phyloP scores from a whole-genome alignment of 2,797 vertebrate species.

The Falco cherrug region DNA sequence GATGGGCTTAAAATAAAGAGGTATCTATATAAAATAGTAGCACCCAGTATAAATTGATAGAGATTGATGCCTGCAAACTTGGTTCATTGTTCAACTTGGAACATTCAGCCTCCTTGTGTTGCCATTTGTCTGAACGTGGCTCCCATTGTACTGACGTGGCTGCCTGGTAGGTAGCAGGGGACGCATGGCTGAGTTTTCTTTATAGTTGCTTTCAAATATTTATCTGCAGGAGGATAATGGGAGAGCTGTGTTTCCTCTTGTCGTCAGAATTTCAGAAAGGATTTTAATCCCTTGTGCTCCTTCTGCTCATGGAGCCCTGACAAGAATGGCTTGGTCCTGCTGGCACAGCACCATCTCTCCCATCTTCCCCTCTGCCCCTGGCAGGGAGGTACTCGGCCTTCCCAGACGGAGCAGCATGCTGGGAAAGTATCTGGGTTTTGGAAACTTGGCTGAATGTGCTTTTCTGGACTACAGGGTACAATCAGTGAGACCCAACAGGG shows the following conservation, averaged over 20 bases:
- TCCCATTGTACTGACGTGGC: neutral
- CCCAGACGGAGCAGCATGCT: neutral
- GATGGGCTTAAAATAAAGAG: neutral
- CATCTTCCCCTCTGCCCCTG: neutral
- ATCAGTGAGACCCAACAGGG: neutral
- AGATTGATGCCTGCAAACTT: neutral
- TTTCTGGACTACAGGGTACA: neutral
- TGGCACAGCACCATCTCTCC: neutral
- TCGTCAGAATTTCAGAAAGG: conserved; percentile 20
- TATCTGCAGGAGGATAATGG: conserved; percentile 38
- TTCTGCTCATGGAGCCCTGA: neutral
- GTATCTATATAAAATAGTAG: neutral
- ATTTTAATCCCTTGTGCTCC: conserved; percentile 7
- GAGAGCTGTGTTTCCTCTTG: conserved; percentile 32
- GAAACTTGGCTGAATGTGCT: neutral
- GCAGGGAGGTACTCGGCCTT: neutral
- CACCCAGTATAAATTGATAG: neutral
- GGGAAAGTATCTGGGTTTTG: neutral
- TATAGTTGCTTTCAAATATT: conserved; percentile 61
- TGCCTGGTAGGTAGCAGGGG: neutral
- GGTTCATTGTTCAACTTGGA: neutral
- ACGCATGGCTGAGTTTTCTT: conserved; percentile 50
- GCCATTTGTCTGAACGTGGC: neutral
- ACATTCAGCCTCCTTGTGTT: neutral
- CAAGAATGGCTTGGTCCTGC: neutral